Evolutionary conservation across 2,888 invertebrate genomes (phyloP).

Genomic region (Temnothorax ravouxi): DNA sequence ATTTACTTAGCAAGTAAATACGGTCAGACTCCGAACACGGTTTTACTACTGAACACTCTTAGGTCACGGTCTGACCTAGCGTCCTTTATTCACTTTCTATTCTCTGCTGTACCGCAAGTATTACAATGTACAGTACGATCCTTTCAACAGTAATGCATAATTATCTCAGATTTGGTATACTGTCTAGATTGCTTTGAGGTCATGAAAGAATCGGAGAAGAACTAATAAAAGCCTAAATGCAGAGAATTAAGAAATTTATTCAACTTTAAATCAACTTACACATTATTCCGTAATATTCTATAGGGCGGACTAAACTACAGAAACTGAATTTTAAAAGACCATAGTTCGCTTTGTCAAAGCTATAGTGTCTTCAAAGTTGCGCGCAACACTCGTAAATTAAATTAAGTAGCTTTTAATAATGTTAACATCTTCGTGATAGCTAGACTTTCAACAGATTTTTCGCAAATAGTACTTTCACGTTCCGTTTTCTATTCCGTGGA

Average conservation of each 20-base stretch:
- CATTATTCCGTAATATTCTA: constrained; percentile 35
- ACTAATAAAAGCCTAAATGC: neutral
- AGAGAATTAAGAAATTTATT: constrained; percentile 23
- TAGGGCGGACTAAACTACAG: neutral
- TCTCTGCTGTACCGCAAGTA: no score
- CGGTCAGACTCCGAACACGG: neutral
- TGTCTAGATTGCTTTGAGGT: neutral
- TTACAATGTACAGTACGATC: neutral
- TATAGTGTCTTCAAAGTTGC: neutral
- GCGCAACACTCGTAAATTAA: constrained; percentile 2
- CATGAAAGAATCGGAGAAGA: constrained; percentile 2
- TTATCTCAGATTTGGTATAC: constrained; percentile 9
- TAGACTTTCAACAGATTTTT: neutral
- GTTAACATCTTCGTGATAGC: constrained; percentile 10
- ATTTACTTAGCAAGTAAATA: neutral
- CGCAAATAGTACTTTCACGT: neutral
- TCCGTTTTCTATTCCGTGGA: neutral
- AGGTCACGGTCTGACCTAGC: neutral
- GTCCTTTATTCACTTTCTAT: constrained; percentile 18
- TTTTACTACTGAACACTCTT: constrained; percentile 26
- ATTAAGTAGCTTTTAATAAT: constrained; percentile 5
- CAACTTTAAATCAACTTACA: constrained; percentile 17
- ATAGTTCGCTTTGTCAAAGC: neutral
- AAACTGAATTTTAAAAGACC: constrained; percentile 36
- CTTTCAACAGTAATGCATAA: constrained; percentile 32